Percentiles rank a stretch among this genome's conserved stretches.
phyloP scores from a whole-genome alignment of 2,888 invertebrate genomes.

The Sepiola atlantica region DNA sequence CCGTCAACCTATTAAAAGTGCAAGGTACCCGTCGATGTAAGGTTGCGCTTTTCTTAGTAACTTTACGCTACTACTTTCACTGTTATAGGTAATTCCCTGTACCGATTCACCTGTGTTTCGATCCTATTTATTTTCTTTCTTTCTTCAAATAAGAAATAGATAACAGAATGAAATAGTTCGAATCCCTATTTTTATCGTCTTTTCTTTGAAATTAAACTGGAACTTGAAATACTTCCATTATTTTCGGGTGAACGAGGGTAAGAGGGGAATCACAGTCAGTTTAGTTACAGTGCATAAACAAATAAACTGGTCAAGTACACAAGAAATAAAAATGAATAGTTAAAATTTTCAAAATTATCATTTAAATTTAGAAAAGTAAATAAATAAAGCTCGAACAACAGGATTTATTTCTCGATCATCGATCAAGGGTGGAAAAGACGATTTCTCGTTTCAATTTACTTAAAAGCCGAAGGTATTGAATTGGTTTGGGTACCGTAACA shows the following conservation, averaged over 20 bases:
- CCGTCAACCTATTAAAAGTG: background rate
- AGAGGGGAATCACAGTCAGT: background rate
- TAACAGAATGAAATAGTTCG: background rate
- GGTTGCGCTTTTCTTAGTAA: slow-evolving; percentile 10
- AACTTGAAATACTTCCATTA: background rate
- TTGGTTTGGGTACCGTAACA: background rate
- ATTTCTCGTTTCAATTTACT: no score
- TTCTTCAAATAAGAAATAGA: background rate
- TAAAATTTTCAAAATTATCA: background rate
- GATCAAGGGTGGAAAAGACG: no score
- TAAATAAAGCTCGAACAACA: no score
- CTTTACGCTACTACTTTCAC: background rate
- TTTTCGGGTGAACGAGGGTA: background rate
- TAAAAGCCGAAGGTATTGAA: background rate
- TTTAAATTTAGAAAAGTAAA: no score
- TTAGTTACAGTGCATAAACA: slow-evolving; percentile 10
- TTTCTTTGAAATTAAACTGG: background rate
- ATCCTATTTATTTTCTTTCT: background rate
- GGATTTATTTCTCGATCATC: no score
- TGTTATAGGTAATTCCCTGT: slow-evolving; percentile 43
- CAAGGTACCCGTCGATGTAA: background rate
- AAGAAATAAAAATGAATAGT: background rate
- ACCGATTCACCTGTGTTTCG: slow-evolving; percentile 33
- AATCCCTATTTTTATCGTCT: background rate
- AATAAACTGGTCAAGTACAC: background rate